Percentiles rank a stretch among this genome's conserved stretches.
Conservation (phyloP, 2,888 invertebrate species). For the Microplitis deprimator region DNA sequence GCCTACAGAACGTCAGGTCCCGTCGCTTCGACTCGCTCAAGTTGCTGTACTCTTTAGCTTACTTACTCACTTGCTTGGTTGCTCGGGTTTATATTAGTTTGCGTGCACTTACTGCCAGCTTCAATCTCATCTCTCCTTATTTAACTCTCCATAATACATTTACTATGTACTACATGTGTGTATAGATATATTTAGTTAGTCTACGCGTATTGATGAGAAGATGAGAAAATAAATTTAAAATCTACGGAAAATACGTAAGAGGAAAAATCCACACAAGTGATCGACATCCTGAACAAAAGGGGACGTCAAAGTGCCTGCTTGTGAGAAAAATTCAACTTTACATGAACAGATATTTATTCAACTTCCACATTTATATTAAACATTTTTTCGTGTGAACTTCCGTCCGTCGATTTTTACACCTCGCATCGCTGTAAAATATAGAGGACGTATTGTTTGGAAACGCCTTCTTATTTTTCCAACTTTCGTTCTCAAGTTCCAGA, state of each 20-base stretch:
- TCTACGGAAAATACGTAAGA: too few relatives aligned
- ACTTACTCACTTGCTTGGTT: too few relatives aligned
- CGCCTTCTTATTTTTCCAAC: not conserved
- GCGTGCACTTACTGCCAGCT: not conserved
- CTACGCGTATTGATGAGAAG: conserved; percentile 27
- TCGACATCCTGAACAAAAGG: too few relatives aligned
- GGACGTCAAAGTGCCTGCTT: not conserved
- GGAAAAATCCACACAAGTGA: too few relatives aligned
- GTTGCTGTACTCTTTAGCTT: not conserved
- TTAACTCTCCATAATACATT: conserved; percentile 7
- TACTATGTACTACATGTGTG: not conserved
- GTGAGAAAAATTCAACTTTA: not conserved
- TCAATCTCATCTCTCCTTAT: conserved; percentile 13
- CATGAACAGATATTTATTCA: not conserved
- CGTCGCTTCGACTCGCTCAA: conserved; percentile 14
- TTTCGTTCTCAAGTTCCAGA: conserved; percentile 17
- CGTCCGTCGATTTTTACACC: conserved; percentile 24
- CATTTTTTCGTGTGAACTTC: conserved; percentile 22
- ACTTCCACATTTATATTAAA: not conserved
- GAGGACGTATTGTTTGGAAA: conserved; percentile 4
- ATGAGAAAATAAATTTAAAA: conserved; percentile 25
- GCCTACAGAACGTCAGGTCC: conserved; percentile 35
- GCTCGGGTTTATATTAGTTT: too few relatives aligned
- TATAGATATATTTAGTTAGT: not conserved
- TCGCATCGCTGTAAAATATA: conserved; percentile 12